phyloP scores from a whole-genome alignment of 2,888 invertebrate genomes.

The Apamea crenata region DNA sequence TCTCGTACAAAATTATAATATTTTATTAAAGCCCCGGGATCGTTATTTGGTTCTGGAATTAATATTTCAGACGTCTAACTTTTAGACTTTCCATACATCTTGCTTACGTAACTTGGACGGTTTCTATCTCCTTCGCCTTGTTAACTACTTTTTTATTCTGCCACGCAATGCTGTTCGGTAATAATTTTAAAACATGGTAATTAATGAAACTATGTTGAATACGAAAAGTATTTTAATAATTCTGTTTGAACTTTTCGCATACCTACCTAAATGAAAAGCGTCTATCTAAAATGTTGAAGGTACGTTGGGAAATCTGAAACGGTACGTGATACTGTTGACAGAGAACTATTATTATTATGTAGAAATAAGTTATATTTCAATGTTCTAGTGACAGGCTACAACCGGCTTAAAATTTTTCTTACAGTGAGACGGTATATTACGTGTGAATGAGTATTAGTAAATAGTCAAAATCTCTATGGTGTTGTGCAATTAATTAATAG shows the following conservation, averaged over 20 bases:
- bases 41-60: conserved; percentile 59
- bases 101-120: conserved; percentile 51
- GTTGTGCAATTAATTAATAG: not conserved
- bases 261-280: conserved; percentile 13
- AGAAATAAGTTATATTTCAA: conserved; percentile 39
- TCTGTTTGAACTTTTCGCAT: conserved; percentile 36
- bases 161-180: conserved; percentile 24
- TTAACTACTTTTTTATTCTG: conserved; percentile 57
- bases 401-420: not conserved
- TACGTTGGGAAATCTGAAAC: conserved; percentile 31
- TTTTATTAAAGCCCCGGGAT: conserved; percentile 68
- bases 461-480: not conserved
- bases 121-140: conserved; percentile 43
- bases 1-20: conserved; percentile 72
- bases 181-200: conserved; percentile 42
- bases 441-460: not conserved
- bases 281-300: conserved; percentile 29
- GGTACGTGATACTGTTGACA: conserved; percentile 8
- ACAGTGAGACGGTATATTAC: not conserved
- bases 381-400: conserved; percentile 6
- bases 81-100: conserved; percentile 55
- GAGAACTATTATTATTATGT: conserved; percentile 10
- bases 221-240: conserved; percentile 47
- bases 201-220: conserved; percentile 34
- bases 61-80: conserved; percentile 61